These are phyloP conservation scores for Poeciliopsis infans DNA, from an alignment of 2,797 vertebrate genomes.

Conservation along the genomic window DNA sequence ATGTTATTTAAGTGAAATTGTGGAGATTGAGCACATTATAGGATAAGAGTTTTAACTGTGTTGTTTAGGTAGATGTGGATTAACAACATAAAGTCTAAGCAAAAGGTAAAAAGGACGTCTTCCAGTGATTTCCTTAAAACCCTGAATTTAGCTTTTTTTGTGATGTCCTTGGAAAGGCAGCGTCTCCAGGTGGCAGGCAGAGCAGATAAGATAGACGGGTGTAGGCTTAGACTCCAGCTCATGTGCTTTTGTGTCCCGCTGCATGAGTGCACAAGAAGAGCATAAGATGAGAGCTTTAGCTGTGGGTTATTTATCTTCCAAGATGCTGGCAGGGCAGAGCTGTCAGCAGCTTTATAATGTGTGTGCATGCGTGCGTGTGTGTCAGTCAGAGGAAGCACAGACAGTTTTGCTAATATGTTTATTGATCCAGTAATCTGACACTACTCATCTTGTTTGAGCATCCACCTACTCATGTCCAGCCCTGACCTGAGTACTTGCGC, in stretches of 20 bases:
- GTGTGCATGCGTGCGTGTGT: conserved; percentile 11
- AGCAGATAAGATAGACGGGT: conserved; percentile 47
- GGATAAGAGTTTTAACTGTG: background rate
- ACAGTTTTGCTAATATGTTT: conserved; percentile 61
- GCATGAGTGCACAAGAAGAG: conserved; percentile 30
- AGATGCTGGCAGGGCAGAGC: conserved; percentile 50
- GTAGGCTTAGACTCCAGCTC: conserved; percentile 45
- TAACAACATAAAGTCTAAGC: conserved; percentile 8
- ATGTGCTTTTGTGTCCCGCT: conserved; percentile 19
- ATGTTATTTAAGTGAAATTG: background rate
- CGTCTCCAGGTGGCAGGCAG: conserved; percentile 42
- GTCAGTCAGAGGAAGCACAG: conserved; percentile 30
- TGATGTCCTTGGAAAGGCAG: conserved; percentile 21
- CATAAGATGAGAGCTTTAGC: conserved; percentile 53
- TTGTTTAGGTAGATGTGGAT: background rate
- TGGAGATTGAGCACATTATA: background rate
- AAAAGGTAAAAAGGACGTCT: conserved; percentile 2
- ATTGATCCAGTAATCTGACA: conserved; percentile 57
- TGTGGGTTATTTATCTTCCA: conserved; percentile 68
- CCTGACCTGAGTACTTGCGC: conserved; percentile 26
- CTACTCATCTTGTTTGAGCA: conserved; percentile 37
- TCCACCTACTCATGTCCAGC: conserved; percentile 37
- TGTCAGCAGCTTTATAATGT: conserved; percentile 39
- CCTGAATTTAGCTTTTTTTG: conserved; percentile 33
- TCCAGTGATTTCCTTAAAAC: conserved; percentile 18